Conservation (phyloP, 2,797 vertebrate genomes). For the Pangasius larnaudii region DNA sequence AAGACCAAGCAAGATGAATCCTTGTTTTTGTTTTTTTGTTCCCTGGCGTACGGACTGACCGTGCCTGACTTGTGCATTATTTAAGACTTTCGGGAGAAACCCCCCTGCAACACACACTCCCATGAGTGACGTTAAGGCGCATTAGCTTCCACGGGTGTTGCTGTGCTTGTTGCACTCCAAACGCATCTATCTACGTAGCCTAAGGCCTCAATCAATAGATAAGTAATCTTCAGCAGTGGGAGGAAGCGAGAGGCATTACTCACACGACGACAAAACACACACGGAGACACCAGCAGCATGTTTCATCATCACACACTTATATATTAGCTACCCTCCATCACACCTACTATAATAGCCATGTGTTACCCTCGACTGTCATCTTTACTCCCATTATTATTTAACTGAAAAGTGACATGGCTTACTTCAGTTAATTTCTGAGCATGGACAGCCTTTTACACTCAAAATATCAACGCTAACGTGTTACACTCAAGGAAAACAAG, state of each 20-base stretch:
- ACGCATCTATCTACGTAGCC: conserved; percentile 77
- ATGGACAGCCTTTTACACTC: not conserved
- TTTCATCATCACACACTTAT: conserved; percentile 66
- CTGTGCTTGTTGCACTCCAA: conserved; percentile 75
- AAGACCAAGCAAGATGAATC: conserved; percentile 79
- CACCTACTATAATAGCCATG: conserved; percentile 58
- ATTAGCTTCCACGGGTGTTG: conserved; percentile 75
- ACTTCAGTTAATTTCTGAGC: not conserved
- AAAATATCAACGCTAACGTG: not conserved
- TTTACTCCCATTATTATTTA: not conserved
- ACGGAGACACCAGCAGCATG: conserved; percentile 38
- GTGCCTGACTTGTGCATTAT: conserved; percentile 68
- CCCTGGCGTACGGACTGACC: conserved; percentile 59
- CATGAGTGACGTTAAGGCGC: conserved; percentile 74
- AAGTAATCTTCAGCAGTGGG: conserved; percentile 79
- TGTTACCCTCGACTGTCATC: not conserved
- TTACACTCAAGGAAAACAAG: not conserved
- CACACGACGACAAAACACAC: conserved; percentile 50
- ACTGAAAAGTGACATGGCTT: not conserved
- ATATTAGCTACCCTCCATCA: conserved; percentile 62
- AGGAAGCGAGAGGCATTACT: conserved; percentile 73
- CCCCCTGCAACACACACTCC: conserved; percentile 25
- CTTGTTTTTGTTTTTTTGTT: conserved; percentile 54
- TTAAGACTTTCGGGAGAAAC: conserved; percentile 63
- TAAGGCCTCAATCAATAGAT: conserved; percentile 80